Conservation (phyloP, 2,113 vertebrate species). For the Melozone crissalis region DNA sequence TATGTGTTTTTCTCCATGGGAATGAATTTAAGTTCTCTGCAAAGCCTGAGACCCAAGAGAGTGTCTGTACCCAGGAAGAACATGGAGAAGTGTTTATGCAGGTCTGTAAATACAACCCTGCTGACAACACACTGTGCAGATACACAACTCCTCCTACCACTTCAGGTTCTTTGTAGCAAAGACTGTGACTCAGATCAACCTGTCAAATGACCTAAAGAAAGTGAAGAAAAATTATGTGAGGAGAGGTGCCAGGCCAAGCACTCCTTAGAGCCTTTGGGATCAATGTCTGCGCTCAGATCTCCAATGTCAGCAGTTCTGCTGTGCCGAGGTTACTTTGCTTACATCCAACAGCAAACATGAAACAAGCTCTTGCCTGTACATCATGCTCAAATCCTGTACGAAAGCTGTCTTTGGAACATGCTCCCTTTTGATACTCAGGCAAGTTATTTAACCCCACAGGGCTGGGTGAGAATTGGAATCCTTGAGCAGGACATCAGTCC, state of each 20-base stretch:
- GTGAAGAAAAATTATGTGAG: neutral
- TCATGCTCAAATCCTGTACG: neutral
- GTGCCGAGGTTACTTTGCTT: accelerated
- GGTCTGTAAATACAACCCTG: neutral
- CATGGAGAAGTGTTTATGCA: neutral
- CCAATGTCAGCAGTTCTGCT: neutral
- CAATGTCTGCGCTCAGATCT: neutral
- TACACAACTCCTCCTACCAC: neutral
- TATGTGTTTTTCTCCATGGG: accelerated
- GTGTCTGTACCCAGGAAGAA: neutral
- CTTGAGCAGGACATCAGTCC: neutral
- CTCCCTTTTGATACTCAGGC: neutral
- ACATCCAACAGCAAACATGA: neutral
- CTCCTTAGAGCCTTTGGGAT: neutral
- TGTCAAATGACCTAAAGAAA: neutral
- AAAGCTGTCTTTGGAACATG: neutral
- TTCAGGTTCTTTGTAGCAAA: neutral
- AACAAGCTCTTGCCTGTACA: neutral
- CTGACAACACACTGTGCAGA: neutral
- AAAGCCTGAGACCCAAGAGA: neutral
- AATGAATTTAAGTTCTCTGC: neutral
- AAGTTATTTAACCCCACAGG: neutral
- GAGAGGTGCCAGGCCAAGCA: neutral
- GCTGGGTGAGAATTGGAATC: neutral
- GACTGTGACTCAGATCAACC: neutral